These are phyloP conservation scores for Carassius auratus DNA, from an alignment of 2,113 vertebrate species.

Conservation along the genomic window DNA sequence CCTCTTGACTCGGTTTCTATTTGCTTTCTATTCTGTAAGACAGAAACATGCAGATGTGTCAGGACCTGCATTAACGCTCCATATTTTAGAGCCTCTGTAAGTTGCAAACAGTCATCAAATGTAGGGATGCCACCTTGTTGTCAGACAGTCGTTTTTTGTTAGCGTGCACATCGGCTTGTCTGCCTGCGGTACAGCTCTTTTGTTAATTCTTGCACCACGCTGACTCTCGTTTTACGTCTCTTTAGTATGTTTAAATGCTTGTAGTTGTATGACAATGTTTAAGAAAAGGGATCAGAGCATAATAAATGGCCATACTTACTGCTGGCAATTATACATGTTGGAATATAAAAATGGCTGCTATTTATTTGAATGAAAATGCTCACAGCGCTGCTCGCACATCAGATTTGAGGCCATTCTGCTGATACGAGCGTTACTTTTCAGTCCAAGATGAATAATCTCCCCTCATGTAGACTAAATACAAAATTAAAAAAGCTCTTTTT, in stretches of 20 bases:
- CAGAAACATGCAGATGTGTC: constrained; percentile 66
- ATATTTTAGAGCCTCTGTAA: constrained; percentile 77
- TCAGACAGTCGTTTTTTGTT: constrained; percentile 65
- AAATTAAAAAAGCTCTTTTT: constrained; percentile 78
- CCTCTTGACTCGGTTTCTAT: constrained; percentile 63
- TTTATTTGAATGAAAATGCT: constrained; percentile 74
- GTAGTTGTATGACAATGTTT: constrained; percentile 59
- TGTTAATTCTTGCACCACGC: constrained; percentile 38
- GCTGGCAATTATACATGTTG: constrained; percentile 24
- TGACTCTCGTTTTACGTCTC: background rate
- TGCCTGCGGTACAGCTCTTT: constrained; percentile 33
- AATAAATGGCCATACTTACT: constrained; percentile 72
- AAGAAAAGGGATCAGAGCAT: constrained; percentile 48
- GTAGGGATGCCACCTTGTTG: constrained; percentile 68
- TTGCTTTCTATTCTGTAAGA: constrained; percentile 54
- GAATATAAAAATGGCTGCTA: constrained; percentile 41
- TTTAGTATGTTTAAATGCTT: constrained; percentile 46
- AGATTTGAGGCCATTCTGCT: constrained; percentile 76
- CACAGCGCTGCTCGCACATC: constrained; percentile 16
- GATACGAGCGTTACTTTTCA: constrained; percentile 68
- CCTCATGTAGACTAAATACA: constrained; percentile 81
- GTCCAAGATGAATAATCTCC: constrained; percentile 74
- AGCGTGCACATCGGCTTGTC: constrained; percentile 25
- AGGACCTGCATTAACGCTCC: constrained; percentile 77
- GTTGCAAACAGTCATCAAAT: constrained; percentile 62